These are phyloP conservation scores for Clarias laeviceps DNA, from an alignment of 2,797 vertebrate species.

Conservation along the genomic window DNA sequence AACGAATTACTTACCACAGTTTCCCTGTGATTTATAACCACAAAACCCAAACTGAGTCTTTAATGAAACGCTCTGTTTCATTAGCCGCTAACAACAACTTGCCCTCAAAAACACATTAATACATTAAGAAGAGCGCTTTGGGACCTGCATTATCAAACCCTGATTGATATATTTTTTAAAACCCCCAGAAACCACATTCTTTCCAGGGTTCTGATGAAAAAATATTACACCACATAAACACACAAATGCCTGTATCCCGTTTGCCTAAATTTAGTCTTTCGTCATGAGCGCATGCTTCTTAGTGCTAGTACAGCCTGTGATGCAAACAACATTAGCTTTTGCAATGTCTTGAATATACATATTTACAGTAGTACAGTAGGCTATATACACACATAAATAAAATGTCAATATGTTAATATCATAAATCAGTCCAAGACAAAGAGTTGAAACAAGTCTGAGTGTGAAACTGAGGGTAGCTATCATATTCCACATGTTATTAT, in stretches of 20 bases:
- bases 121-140: constrained; percentile 30
- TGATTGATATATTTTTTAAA: background rate
- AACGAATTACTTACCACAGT: constrained; percentile 8
- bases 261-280: background rate
- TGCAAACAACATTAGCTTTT: background rate
- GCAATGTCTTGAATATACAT: background rate
- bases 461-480: constrained; percentile 32
- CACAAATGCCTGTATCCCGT: background rate
- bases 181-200: background rate
- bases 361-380: too few relatives aligned
- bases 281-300: background rate
- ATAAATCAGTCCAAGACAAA: constrained; percentile 12
- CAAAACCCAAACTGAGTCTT: constrained; percentile 12
- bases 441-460: constrained; percentile 16
- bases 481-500: constrained; percentile 24
- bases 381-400: too few relatives aligned
- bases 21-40: constrained; percentile 16
- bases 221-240: constrained; percentile 7
- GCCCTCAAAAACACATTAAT: constrained; percentile 50
- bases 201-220: constrained; percentile 12
- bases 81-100: constrained; percentile 32
- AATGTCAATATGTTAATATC: constrained; percentile 6
- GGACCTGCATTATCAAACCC: constrained; percentile 38
- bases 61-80: constrained; percentile 39
- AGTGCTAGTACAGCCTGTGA: background rate